phyloP scores from a whole-genome alignment of 2,888 invertebrate genomes.

The Mesorhabditis belari region DNA sequence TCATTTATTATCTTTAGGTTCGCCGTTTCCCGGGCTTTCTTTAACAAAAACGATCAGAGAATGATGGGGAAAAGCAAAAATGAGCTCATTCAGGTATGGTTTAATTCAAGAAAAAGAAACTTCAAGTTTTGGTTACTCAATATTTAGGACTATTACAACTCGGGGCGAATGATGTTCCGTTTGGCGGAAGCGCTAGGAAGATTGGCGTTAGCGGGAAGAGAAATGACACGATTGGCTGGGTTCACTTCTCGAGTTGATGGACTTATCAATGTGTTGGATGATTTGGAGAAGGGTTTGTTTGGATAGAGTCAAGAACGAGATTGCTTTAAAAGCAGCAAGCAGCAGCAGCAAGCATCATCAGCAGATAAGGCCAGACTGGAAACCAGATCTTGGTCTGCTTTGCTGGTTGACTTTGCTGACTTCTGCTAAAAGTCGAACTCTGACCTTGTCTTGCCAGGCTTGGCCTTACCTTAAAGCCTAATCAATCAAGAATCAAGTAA shows the following conservation, averaged over 20 bases:
- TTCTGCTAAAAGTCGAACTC: too few relatives aligned
- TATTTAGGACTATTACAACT: slow-evolving; percentile 84
- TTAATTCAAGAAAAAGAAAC: neutral
- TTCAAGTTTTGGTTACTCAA: slow-evolving; percentile 34
- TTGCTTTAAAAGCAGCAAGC: too few relatives aligned
- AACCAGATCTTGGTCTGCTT: too few relatives aligned
- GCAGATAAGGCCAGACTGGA: too few relatives aligned
- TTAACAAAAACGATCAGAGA: slow-evolving; percentile 66
- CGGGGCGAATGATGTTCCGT: slow-evolving; percentile 89
- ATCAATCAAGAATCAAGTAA: too few relatives aligned
- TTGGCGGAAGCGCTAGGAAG: slow-evolving; percentile 94
- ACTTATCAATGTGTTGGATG: slow-evolving; percentile 74
- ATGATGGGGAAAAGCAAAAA: slow-evolving; percentile 73
- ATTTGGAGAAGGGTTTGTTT: slow-evolving; percentile 61
- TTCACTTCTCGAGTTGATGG: slow-evolving; percentile 88
- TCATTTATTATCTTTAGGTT: slow-evolving; percentile 2
- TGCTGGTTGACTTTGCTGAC: too few relatives aligned
- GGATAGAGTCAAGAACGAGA: too few relatives aligned
- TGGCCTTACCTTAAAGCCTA: too few relatives aligned
- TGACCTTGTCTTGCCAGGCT: too few relatives aligned
- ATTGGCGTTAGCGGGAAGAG: slow-evolving; percentile 83
- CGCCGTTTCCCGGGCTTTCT: slow-evolving; percentile 74
- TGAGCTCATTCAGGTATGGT: slow-evolving; percentile 70
- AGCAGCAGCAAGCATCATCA: too few relatives aligned
- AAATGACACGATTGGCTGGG: slow-evolving; percentile 85